Conservation (phyloP, 1,140 invertebrate genomes). For the Atta texana region DNA sequence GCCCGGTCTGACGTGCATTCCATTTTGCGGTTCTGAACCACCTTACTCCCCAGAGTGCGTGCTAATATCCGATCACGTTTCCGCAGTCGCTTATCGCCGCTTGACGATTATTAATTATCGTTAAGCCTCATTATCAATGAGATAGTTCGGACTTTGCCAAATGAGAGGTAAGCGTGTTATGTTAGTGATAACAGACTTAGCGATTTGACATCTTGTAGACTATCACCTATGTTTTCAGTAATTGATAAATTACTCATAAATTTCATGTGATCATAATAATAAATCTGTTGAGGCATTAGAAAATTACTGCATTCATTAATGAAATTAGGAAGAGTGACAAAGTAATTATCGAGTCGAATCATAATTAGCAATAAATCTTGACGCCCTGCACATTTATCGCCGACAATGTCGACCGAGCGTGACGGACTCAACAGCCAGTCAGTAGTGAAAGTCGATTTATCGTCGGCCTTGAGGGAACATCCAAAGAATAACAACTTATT, state of each 20-base stretch:
- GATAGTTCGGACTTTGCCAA: background rate
- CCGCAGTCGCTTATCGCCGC: slow-evolving; percentile 32
- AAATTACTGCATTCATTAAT: slow-evolving; percentile 33
- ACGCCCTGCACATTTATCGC: slow-evolving; percentile 32
- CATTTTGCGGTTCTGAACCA: slow-evolving; percentile 28
- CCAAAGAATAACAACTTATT: slow-evolving; percentile 15
- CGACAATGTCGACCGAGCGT: slow-evolving; percentile 17
- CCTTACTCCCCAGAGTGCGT: slow-evolving; percentile 23
- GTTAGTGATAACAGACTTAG: background rate
- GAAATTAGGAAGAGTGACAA: slow-evolving; percentile 9
- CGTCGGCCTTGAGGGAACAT: slow-evolving; percentile 47
- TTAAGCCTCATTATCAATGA: slow-evolving; percentile 29
- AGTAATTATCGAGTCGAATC: slow-evolving; percentile 36
- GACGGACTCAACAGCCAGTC: slow-evolving; percentile 16
- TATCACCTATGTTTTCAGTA: slow-evolving; percentile 24
- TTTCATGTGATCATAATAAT: background rate
- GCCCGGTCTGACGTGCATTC: slow-evolving; percentile 30
- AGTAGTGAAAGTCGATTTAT: slow-evolving; percentile 62
- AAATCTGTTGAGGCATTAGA: background rate
- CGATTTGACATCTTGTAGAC: background rate
- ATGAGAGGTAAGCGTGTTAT: background rate
- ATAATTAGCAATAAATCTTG: slow-evolving; percentile 57
- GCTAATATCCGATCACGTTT: slow-evolving; percentile 56
- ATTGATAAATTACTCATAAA: slow-evolving; percentile 42
- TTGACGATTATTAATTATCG: slow-evolving; percentile 55